Evolutionary conservation across 1,140 invertebrate genomes (phyloP).

Genomic region (Eriocheir sinensis): DNA sequence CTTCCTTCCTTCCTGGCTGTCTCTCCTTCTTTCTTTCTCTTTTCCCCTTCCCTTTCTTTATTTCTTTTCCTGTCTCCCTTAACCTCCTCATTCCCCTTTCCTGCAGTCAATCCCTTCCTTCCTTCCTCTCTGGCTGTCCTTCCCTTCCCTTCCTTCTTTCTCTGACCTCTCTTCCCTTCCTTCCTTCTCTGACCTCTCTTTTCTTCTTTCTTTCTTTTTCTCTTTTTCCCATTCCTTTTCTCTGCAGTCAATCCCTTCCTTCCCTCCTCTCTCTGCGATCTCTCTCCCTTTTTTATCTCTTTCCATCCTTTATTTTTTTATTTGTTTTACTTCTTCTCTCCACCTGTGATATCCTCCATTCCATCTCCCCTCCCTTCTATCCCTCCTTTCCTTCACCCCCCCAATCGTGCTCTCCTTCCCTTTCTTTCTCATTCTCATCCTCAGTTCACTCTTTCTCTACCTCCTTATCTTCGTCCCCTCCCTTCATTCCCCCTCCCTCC

Average conservation of each 20-base stretch:
- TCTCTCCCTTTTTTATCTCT: too few species aligned
- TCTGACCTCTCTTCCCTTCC: background rate
- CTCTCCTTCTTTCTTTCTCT: background rate
- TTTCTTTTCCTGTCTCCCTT: too few species aligned
- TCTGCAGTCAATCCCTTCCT: too few species aligned
- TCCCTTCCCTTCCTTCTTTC: background rate
- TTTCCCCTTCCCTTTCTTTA: background rate
- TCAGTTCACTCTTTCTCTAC: background rate
- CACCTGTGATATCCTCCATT: too few species aligned
- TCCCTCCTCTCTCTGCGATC: too few species aligned
- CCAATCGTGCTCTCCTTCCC: too few species aligned
- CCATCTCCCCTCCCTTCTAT: too few species aligned
- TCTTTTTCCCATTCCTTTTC: too few species aligned
- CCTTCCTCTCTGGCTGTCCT: background rate
- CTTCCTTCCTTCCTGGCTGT: slow-evolving; percentile 38
- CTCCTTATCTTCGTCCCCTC: background rate
- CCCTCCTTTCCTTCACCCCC: background rate
- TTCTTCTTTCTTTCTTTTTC: background rate
- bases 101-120: too few species aligned
- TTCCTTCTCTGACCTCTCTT: background rate
- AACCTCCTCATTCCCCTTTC: background rate
- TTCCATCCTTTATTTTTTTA: too few species aligned
- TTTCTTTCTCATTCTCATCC: background rate
- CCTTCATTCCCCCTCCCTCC: background rate
- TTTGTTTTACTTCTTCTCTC: too few species aligned